phyloP scores from a whole-genome alignment of 2,113 vertebrate species.

The Sapayoa aenigma region DNA sequence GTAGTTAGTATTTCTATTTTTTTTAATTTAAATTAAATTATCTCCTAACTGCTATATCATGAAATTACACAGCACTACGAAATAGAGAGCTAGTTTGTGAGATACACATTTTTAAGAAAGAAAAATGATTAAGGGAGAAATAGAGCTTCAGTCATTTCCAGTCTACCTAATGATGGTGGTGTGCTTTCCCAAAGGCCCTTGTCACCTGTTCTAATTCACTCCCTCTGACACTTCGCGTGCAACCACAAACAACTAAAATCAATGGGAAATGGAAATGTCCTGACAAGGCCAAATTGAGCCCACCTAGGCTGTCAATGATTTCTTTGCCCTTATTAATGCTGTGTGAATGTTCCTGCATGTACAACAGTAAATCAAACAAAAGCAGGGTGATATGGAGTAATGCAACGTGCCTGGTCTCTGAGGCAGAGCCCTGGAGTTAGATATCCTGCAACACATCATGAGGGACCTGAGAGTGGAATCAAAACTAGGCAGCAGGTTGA shows the following conservation, averaged over 20 bases:
- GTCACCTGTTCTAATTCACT: conserved; percentile 14
- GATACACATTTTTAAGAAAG: not conserved
- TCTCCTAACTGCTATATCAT: not conserved
- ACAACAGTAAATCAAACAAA: not conserved
- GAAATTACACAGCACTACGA: not conserved
- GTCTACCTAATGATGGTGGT: not conserved
- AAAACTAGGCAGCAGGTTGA: not conserved
- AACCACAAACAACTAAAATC: conserved; percentile 5
- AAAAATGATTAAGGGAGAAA: not conserved
- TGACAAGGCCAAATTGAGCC: conserved; percentile 15
- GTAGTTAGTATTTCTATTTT: conserved; percentile 18
- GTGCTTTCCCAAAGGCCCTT: not conserved
- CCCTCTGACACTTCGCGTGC: not conserved
- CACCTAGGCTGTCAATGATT: conserved; percentile 9
- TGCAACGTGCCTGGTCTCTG: not conserved
- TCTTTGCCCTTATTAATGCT: not conserved
- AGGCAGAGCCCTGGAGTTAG: not conserved
- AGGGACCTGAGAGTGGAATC: not conserved
- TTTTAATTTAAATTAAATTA: conserved; percentile 29
- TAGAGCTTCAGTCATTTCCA: not conserved
- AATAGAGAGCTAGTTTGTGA: not conserved
- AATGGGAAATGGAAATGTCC: conserved; percentile 35
- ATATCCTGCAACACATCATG: not conserved
- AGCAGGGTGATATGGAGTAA: not conserved
- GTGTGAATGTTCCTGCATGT: not conserved